Conservation (phyloP, 2,113 vertebrate genomes). For the Spheniscus mendiculus region DNA sequence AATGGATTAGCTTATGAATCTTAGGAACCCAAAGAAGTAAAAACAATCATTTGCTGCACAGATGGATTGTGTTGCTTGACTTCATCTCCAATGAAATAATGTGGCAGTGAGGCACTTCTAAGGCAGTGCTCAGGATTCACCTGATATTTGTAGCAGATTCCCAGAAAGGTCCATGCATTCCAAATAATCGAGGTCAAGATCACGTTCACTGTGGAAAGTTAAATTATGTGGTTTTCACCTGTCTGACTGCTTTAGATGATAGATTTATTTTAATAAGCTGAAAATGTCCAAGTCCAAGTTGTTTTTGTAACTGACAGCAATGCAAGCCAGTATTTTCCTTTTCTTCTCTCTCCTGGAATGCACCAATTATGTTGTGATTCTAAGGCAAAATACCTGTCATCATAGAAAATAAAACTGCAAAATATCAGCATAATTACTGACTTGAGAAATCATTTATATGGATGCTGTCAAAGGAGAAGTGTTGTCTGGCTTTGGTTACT, state of each 20-base stretch:
- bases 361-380: neutral
- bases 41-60: neutral
- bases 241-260: neutral
- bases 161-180: neutral
- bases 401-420: neutral
- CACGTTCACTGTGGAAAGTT: neutral
- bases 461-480: neutral
- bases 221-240: neutral
- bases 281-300: neutral
- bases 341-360: neutral
- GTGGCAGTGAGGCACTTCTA: neutral
- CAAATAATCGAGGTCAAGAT: neutral
- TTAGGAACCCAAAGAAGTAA: neutral
- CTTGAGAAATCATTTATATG: neutral
- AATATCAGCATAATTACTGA: neutral
- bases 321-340: neutral
- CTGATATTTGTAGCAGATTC: neutral
- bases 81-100: neutral
- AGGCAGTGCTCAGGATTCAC: neutral
- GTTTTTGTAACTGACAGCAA: neutral
- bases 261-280: neutral
- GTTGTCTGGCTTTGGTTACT: neutral
- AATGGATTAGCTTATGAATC: neutral
- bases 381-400: neutral
- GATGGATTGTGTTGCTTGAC: neutral